phyloP scores from a whole-genome alignment of 2,797 vertebrate genomes.

The Megaceryle alcyon region DNA sequence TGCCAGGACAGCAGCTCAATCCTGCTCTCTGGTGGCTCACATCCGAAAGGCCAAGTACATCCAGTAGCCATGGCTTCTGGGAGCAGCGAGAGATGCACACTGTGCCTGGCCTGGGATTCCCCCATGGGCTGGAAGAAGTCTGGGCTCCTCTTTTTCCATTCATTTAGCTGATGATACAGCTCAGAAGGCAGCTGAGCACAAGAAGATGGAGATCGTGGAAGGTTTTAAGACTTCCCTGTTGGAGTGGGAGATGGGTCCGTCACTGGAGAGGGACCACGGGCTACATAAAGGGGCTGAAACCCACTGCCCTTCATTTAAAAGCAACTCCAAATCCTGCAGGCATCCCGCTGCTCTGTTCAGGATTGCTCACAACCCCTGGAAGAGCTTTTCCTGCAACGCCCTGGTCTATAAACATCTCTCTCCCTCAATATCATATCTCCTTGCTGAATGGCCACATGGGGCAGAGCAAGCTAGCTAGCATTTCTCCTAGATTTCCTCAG shows the following conservation, averaged over 20 bases:
- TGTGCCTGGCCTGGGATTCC: rapidly evolving
- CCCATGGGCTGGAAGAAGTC: not conserved
- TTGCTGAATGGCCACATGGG: not conserved
- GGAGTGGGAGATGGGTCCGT: rapidly evolving
- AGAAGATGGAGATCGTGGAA: not conserved
- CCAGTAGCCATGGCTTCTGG: rapidly evolving
- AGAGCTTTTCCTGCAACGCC: not conserved
- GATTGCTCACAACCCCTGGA: not conserved
- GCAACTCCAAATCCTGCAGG: not conserved
- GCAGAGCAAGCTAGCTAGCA: not conserved
- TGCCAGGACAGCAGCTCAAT: slow-evolving; percentile 16
- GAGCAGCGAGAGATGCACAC: not conserved
- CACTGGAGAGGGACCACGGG: rapidly evolving
- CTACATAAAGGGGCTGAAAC: not conserved
- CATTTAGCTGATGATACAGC: not conserved
- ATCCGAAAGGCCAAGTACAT: not conserved
- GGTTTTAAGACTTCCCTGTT: not conserved
- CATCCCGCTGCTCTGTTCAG: not conserved
- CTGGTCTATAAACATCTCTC: not conserved
- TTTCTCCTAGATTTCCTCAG: not conserved
- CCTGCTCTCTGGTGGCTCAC: slow-evolving; percentile 59
- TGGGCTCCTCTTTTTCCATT: not conserved
- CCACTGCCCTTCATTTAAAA: not conserved
- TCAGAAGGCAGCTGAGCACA: not conserved
- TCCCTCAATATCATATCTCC: rapidly evolving